Percentiles rank a stretch among this genome's conserved stretches.
phyloP scores from a whole-genome alignment of 2,797 vertebrate genomes.

The Pyrrhura leucotis region DNA sequence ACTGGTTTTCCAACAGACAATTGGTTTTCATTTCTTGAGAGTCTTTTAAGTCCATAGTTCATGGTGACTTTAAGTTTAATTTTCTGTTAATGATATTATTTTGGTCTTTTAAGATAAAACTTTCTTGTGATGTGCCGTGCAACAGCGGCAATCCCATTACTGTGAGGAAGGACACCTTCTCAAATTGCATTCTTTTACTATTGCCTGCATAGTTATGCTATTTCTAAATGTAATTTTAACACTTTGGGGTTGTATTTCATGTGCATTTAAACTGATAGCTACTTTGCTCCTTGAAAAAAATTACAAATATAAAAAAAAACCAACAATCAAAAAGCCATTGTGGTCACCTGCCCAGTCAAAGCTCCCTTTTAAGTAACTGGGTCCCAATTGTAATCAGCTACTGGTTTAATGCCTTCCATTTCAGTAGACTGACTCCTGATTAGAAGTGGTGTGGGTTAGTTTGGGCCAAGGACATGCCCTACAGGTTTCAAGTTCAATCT shows the following conservation, averaged over 20 bases:
- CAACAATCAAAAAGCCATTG: not conserved
- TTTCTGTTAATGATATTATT: conserved; percentile 76
- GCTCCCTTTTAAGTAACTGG: not conserved
- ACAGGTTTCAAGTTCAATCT: conserved; percentile 51
- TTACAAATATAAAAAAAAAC: not conserved
- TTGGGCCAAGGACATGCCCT: conserved; percentile 39
- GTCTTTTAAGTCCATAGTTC: conserved; percentile 74
- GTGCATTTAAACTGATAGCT: not conserved
- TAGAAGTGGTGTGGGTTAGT: not conserved
- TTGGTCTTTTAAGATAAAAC: conserved; percentile 63
- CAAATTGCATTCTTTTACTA: conserved; percentile 33
- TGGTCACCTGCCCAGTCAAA: not conserved
- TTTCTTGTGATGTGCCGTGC: conserved; percentile 71
- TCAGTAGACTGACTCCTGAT: not conserved
- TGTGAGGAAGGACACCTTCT: conserved; percentile 55
- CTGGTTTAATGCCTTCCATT: conserved; percentile 3
- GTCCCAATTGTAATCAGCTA: not conserved
- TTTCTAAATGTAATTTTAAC: conserved; percentile 46
- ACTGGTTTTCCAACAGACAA: conserved; percentile 74
- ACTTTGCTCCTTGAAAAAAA: not conserved
- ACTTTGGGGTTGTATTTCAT: not conserved
- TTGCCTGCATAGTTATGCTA: not conserved
- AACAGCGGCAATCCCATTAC: conserved; percentile 71
- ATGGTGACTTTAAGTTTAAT: conserved; percentile 73
- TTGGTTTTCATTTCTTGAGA: conserved; percentile 72